Evolutionary conservation across 2,797 vertebrate species (phyloP), one percentile per base, ranked within the genome.

Genomic region (Microctenopoma stevenorrisi): DNA sequence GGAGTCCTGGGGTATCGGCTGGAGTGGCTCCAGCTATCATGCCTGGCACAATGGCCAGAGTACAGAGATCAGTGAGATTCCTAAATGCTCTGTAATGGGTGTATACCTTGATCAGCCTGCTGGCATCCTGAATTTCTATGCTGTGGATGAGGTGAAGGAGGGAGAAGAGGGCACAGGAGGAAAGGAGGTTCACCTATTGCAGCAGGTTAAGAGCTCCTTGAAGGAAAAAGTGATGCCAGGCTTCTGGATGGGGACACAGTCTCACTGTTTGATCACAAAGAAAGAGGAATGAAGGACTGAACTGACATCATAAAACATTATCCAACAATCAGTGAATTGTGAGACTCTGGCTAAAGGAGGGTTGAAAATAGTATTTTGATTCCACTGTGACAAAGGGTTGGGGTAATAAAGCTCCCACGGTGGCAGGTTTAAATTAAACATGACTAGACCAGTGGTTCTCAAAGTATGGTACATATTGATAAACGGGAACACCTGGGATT

Each of bases 1-100:
- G 11, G 76, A 89, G 52, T 94, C 93, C 65, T 94, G 91, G 93
- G 86, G 87, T 35, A 18, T 93, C 0, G 91, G 91, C 46, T 93
- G 93, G 90, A 86, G 78, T 0, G 91, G 90, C 3, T 88, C 89
- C 16, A 69, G 73, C 64, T 94, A 92, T 66, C 57, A 81, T 0
- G 61, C 69, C 72, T 92, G 91, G 91, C 81, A 91, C 73, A 78
- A 91, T 0, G 74, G 86, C 44, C 5, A 46, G 2, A 68, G 9
- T 2, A 5, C 15, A 5, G 76, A 79, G 42, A 83, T 91, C 37
- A 0, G 0, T 2, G 87, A 54, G 0, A 7, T 88, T n/a, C 79
- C 87, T 1, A 54, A 81, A 48, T 81, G 55, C 72, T 69, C 84
- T 15, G 64, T 42, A 8, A 72, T 91, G 0, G 91, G 91, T 0